Evolutionary conservation across 2,797 vertebrate species (phyloP), one percentile per base, ranked within the genome.

Genomic region (Poeciliopsis infans): DNA sequence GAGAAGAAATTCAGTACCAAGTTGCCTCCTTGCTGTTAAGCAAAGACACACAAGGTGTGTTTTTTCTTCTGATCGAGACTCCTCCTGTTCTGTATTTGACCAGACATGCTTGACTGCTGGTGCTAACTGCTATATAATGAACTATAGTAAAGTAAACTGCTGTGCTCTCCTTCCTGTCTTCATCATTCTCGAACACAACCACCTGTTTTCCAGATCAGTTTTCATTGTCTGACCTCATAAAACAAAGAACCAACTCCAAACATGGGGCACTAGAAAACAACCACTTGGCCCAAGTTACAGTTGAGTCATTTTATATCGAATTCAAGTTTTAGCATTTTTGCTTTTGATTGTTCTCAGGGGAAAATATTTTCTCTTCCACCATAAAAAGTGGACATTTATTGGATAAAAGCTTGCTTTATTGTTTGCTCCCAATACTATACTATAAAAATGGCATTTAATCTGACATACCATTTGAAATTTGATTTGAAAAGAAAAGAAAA

Each of bases 21-120:
- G 74, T 39, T 75, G 72, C 64, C 72, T 84, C 82, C 36, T 51
- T 68, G 0, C 57, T 69, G 71, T 81, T 79, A 18, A 80, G 39
- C 31, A 0, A 49, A 70, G 76, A 85, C 77, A 77, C 68, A 45
- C 64, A 76, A 84, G 72, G 80, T 25, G 71, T 46, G 70, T 57
- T 72, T 71, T 80, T 77, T 47, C 70, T 61, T 51, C 43, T 53
- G 49, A 76, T 49, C 16, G 61, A 82, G 49, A 72, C 61, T 64
- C 55, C 64, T 79, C 75, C 76, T 57, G 49, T 84, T 84, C 79
- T 43, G 70, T 45, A 13, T 23, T 36, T 74, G 76, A 64, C 82
- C 20, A 36, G 66, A 45, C 25, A 72, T 47, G 64, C n/a, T 75
- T 80, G 39, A 68, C 76, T 47, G 18, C 61, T 7, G 23, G 15